Evolutionary conservation across 2,113 vertebrate genomes (phyloP).

Genomic region (Jacana jacana): DNA sequence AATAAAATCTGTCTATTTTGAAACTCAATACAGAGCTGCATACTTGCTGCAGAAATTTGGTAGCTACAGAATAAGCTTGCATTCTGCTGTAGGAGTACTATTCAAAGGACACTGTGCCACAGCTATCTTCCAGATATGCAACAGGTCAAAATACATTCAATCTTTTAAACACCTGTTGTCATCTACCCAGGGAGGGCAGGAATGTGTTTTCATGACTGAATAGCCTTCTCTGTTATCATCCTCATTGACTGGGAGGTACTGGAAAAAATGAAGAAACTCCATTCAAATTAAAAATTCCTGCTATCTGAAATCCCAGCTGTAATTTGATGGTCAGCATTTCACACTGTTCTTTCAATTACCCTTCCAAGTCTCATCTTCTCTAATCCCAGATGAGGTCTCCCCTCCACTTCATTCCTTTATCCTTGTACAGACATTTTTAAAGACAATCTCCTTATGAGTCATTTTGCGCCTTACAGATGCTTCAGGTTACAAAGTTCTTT

Average conservation of each 20-base stretch:
- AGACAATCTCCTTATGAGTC: neutral
- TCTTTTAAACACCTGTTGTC: neutral
- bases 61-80: neutral
- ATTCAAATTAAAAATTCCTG: neutral
- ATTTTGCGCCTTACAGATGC: neutral
- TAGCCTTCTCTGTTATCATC: neutral
- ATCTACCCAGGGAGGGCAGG: neutral
- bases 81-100: neutral
- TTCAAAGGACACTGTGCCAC: neutral
- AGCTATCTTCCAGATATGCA: neutral
- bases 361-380: neutral
- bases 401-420: neutral
- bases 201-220: neutral
- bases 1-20: neutral
- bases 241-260: neutral
- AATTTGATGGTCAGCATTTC: neutral
- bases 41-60: neutral
- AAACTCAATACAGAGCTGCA: neutral
- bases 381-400: neutral
- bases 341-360: neutral
- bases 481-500: neutral
- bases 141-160: neutral
- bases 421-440: neutral
- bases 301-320: neutral
- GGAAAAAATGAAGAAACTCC: neutral